These are phyloP conservation scores for Dromius quadrimaculatus DNA, from an alignment of 2,888 invertebrate species.

Conservation along the genomic window DNA sequence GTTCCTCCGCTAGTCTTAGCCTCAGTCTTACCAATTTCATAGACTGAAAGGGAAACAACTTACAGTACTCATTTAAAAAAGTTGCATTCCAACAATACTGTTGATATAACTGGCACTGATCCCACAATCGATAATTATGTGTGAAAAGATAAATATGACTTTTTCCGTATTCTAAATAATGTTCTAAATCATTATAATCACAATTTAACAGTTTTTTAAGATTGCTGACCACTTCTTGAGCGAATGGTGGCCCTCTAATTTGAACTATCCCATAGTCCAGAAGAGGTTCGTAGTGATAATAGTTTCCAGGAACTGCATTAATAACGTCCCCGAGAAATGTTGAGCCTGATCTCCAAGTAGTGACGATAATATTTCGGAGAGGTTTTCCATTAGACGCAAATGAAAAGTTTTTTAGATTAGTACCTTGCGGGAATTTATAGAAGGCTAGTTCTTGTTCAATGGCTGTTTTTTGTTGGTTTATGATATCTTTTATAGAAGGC, in stretches of 20 bases:
- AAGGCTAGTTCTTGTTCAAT: slow-evolving; percentile 72
- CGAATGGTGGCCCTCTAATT: slow-evolving; percentile 80
- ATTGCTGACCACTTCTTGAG: slow-evolving; percentile 75
- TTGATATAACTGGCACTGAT: slow-evolving; percentile 78
- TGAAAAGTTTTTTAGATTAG: slow-evolving; percentile 76
- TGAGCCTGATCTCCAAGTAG: slow-evolving; percentile 93
- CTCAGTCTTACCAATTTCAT: slow-evolving; percentile 88
- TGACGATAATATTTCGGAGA: slow-evolving; percentile 81
- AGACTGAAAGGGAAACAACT: slow-evolving; percentile 87
- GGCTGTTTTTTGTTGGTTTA: slow-evolving; percentile 70
- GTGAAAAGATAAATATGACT: slow-evolving; percentile 84
- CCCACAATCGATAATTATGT: slow-evolving; percentile 88
- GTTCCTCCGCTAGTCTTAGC: slow-evolving; percentile 77
- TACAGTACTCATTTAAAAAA: slow-evolving; percentile 84
- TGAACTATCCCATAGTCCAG: slow-evolving; percentile 86
- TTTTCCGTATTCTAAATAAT: slow-evolving; percentile 83
- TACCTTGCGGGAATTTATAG: slow-evolving; percentile 73
- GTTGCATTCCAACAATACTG: slow-evolving; percentile 76
- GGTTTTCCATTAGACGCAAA: slow-evolving; percentile 80
- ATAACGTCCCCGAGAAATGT: slow-evolving; percentile 90
- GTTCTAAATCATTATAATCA: slow-evolving; percentile 79
- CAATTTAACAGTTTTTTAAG: slow-evolving; percentile 82
- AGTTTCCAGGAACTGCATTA: slow-evolving; percentile 87
- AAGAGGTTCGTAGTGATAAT: slow-evolving; percentile 91
- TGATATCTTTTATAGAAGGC: slow-evolving; percentile 70